Evolutionary conservation across 2,797 vertebrate species (phyloP).

Genomic region (Sardinella longiceps): DNA sequence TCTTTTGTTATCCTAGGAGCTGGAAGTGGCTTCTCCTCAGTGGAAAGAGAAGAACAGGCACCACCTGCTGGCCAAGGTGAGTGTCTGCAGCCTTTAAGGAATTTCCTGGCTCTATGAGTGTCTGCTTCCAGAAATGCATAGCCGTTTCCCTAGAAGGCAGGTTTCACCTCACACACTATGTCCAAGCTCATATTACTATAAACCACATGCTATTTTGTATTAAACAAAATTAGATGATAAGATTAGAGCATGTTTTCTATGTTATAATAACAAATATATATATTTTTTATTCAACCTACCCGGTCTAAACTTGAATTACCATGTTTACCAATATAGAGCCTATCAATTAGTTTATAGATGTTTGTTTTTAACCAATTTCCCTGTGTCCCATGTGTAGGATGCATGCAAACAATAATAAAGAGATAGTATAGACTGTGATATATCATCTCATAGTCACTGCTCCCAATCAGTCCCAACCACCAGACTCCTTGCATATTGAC

Average conservation of each 20-base stretch:
- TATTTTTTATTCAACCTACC: too few species aligned
- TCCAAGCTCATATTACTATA: background rate
- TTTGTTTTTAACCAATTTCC: too few species aligned
- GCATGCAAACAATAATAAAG: too few species aligned
- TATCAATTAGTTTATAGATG: too few species aligned
- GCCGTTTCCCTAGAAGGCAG: background rate
- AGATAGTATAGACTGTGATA: too few species aligned
- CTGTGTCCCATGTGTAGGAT: too few species aligned
- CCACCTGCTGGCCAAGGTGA: slow-evolving; percentile 76
- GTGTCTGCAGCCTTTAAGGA: slow-evolving; percentile 56
- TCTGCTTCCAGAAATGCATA: background rate
- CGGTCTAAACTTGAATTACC: too few species aligned
- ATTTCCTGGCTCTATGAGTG: slow-evolving; percentile 5
- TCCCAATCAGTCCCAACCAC: background rate
- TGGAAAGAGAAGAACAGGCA: slow-evolving; percentile 76
- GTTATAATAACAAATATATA: too few species aligned
- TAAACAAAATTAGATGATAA: too few species aligned
- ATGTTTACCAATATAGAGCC: too few species aligned
- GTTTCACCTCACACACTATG: background rate
- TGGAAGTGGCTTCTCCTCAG: background rate
- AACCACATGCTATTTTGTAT: too few species aligned
- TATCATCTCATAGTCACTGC: background rate
- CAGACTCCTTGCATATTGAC: background rate
- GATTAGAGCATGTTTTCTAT: too few species aligned
- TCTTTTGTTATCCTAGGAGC: background rate